A percentile compares a stretch with the other conserved stretches of the same genome.
Evolutionary conservation across 2,888 invertebrate genomes (phyloP).

Genomic region (Philonicus albiceps): DNA sequence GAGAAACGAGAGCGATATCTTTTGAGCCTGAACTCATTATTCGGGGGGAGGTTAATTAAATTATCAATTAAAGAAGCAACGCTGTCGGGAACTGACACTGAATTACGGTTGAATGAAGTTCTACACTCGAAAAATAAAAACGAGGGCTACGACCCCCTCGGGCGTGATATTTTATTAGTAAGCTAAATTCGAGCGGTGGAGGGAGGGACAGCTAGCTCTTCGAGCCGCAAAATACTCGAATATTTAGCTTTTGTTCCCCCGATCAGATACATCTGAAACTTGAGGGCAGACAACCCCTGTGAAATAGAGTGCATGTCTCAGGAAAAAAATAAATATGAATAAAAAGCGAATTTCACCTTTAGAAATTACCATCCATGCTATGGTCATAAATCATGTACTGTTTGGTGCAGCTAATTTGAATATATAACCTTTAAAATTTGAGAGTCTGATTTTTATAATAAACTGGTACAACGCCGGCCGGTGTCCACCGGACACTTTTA

Average conservation of each 20-base stretch:
- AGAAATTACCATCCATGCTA: not conserved
- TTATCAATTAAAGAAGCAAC: not conserved
- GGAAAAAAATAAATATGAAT: not conserved
- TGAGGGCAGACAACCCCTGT: not conserved
- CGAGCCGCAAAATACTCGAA: not conserved
- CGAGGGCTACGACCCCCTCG: not conserved
- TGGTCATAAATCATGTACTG: not conserved
- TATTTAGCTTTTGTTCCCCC: not conserved
- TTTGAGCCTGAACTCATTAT: not conserved
- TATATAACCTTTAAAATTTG: not conserved
- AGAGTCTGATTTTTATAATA: not conserved
- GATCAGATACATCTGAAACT: not conserved
- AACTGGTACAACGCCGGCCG: not conserved
- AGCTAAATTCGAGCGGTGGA: not conserved
- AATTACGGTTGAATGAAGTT: not conserved
- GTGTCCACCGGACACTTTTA: not conserved
- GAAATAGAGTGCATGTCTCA: not conserved
- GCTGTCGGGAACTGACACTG: not conserved
- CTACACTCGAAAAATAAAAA: not conserved
- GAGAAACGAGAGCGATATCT: slow-evolving; percentile 4
- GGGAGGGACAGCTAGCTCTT: not conserved
- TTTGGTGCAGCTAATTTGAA: not conserved
- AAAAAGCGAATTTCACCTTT: not conserved
- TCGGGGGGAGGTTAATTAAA: slow-evolving; percentile 12
- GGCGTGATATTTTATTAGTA: not conserved